Conservation (phyloP, 2,113 vertebrate genomes). For the Tupaia chinensis region DNA sequence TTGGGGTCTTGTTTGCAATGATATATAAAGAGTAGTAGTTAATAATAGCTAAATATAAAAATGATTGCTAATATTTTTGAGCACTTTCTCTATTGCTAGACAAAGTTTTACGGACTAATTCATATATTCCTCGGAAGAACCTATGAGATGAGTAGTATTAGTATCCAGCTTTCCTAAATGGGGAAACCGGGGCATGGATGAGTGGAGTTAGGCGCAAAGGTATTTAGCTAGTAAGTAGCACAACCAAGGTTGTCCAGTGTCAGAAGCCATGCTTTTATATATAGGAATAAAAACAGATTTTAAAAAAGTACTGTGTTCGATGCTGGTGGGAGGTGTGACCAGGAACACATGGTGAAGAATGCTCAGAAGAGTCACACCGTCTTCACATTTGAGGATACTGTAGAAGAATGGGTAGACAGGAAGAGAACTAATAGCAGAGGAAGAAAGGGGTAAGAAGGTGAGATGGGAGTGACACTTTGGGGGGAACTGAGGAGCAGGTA, state of each 20-base stretch:
- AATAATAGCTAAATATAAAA: neutral
- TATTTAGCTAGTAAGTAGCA: neutral
- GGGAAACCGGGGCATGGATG: neutral
- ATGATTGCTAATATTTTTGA: neutral
- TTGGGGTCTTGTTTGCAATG: neutral
- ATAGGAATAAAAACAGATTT: neutral
- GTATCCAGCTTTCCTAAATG: neutral
- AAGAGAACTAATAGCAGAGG: neutral
- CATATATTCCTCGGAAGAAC: neutral
- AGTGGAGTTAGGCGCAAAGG: neutral
- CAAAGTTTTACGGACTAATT: neutral
- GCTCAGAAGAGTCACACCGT: neutral
- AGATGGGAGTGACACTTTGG: no score
- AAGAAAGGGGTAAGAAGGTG: neutral
- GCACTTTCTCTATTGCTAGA: neutral
- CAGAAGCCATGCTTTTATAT: neutral
- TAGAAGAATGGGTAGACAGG: neutral
- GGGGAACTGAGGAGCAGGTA: neutral
- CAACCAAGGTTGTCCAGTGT: neutral
- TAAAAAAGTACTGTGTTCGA: neutral
- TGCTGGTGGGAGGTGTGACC: neutral
- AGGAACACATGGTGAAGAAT: neutral
- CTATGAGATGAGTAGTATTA: neutral
- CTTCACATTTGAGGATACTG: neutral
- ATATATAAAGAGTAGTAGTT: neutral